Conservation (phyloP, 2,113 vertebrate genomes). For the Cyanocitta stelleri region DNA sequence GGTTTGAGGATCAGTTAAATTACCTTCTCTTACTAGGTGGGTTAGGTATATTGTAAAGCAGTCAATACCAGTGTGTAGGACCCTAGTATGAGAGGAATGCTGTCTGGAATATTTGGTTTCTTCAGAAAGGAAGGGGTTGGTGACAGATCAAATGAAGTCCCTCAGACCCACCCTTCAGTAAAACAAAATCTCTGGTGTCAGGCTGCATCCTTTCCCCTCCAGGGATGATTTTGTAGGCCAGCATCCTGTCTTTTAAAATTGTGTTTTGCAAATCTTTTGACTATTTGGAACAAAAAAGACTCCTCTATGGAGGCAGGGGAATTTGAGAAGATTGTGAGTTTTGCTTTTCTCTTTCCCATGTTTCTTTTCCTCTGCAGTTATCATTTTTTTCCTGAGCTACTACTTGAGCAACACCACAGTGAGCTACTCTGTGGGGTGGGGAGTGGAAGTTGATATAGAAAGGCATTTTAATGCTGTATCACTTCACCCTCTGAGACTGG, state of each 20-base stretch:
- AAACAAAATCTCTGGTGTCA: neutral
- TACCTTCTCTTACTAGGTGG: neutral
- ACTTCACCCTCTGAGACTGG: neutral
- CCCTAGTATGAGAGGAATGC: neutral
- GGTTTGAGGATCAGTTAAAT: neutral
- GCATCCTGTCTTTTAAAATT: neutral
- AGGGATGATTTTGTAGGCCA: neutral
- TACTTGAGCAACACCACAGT: neutral
- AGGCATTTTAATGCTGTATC: neutral
- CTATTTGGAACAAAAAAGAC: neutral
- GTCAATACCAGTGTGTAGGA: neutral
- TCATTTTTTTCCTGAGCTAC: neutral
- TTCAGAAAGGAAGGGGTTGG: neutral
- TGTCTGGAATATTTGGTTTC: neutral
- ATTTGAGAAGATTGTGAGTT: neutral
- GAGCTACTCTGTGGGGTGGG: neutral
- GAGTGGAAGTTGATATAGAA: neutral
- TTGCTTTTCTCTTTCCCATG: neutral
- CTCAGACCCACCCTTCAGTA: neutral
- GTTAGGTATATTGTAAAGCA: neutral
- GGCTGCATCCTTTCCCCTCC: neutral
- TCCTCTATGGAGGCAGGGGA: neutral
- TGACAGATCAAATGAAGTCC: neutral
- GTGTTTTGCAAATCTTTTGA: neutral
- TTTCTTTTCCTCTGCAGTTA: neutral